phyloP scores from a whole-genome alignment of 2,113 vertebrate species.

The Grammomys surdaster region DNA sequence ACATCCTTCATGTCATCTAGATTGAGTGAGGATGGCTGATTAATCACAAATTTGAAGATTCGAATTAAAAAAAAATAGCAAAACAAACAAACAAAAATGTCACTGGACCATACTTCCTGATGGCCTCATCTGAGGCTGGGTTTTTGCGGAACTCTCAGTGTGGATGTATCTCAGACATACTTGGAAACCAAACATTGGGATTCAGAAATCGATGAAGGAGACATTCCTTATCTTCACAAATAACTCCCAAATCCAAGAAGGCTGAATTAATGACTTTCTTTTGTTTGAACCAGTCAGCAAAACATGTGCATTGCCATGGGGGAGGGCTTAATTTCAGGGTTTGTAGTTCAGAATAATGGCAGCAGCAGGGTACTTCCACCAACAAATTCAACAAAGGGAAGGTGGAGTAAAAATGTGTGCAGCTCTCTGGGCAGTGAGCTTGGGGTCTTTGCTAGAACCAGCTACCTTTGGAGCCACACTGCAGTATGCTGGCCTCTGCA shows the following conservation, averaged over 20 bases:
- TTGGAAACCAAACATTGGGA: background rate
- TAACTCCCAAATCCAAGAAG: background rate
- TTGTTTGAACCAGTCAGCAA: background rate
- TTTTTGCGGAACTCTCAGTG: accelerated
- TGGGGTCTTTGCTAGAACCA: accelerated
- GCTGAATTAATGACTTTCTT: background rate
- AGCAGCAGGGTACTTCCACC: background rate
- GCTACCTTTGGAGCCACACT: background rate
- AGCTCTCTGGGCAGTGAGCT: background rate
- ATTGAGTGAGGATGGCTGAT: background rate
- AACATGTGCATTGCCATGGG: accelerated
- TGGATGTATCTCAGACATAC: background rate
- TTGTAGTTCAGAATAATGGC: background rate
- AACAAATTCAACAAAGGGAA: background rate
- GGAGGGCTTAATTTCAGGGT: conserved; percentile 20
- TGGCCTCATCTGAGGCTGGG: background rate
- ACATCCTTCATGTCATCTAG: background rate
- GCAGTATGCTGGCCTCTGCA: background rate
- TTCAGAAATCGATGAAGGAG: background rate
- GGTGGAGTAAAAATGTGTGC: background rate
- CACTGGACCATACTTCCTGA: too few species aligned
- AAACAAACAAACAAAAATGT: too few species aligned
- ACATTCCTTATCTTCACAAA: background rate
- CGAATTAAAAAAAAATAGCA: background rate
- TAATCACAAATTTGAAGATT: background rate